A percentile compares a stretch with the other conserved stretches of the same genome.
Conservation (phyloP, 1,140 invertebrate genomes). For the Microplitis demolitor region DNA sequence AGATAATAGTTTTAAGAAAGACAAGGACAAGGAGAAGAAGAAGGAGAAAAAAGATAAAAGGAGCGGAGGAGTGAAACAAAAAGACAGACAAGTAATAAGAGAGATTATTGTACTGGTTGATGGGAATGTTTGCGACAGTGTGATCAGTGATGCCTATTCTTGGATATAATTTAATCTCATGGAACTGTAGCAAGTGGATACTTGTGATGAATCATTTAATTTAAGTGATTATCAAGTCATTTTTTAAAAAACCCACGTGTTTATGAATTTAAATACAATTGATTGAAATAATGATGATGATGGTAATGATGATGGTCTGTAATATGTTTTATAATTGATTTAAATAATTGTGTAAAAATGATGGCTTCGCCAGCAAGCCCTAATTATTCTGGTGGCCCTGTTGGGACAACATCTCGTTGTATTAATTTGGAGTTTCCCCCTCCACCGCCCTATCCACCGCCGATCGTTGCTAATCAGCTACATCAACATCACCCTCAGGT, state of each 20-base stretch:
- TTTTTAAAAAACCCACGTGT: no score
- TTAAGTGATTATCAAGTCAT: no score
- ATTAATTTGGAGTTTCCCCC: slow-evolving; percentile 63
- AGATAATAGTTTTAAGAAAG: neutral
- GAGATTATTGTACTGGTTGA: neutral
- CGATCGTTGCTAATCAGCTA: slow-evolving; percentile 38
- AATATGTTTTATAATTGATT: no score
- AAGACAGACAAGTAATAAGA: neutral
- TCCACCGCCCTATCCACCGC: slow-evolving; percentile 63
- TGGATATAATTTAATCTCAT: no score
- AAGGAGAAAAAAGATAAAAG: neutral
- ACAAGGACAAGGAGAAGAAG: neutral
- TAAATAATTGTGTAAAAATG: neutral
- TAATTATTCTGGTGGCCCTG: slow-evolving; percentile 38
- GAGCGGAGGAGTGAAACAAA: no score
- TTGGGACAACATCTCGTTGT: slow-evolving; percentile 44
- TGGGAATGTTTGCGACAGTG: neutral
- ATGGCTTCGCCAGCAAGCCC: slow-evolving; percentile 33
- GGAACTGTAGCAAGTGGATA: no score
- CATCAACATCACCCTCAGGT: slow-evolving; percentile 22
- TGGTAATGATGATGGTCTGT: no score
- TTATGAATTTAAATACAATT: no score
- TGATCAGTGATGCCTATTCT: neutral
- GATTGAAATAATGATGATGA: no score
- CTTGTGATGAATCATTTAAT: no score